Conservation (phyloP, 2,797 vertebrate species). For the Botia kubotai region DNA sequence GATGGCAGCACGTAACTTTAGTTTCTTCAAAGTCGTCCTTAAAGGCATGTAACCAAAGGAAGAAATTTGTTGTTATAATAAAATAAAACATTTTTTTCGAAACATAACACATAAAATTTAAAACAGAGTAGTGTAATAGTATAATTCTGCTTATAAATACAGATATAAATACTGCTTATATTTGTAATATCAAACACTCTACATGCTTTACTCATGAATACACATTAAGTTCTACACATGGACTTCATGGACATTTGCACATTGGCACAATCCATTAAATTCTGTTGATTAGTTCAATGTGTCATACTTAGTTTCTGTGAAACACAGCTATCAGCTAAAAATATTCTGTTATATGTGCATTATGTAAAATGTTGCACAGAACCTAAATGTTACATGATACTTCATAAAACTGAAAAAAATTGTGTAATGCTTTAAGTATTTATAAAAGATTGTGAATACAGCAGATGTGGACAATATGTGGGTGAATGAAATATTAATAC, state of each 20-base stretch:
- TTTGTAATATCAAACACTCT: neutral
- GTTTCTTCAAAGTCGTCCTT: neutral
- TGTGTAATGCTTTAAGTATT: constrained; percentile 31
- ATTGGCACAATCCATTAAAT: neutral
- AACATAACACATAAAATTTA: neutral
- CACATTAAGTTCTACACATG: neutral
- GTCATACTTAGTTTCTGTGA: neutral
- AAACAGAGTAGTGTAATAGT: too few relatives aligned
- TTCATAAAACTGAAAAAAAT: neutral
- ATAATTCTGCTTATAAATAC: neutral
- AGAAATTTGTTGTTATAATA: neutral
- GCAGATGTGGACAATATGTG: constrained; percentile 26
- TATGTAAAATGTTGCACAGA: neutral
- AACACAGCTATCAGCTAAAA: neutral
- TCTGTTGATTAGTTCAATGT: neutral
- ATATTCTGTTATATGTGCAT: neutral
- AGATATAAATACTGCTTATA: neutral
- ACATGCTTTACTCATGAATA: neutral
- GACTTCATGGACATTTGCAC: neutral
- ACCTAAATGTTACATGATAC: constrained; percentile 26
- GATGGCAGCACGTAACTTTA: constrained; percentile 48
- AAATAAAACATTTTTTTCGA: neutral
- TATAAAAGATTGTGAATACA: constrained; percentile 19
- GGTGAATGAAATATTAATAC: constrained; percentile 39
- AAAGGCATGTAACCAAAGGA: neutral